Evolutionary conservation across 2,113 vertebrate species (phyloP).

Genomic region (Baryphthengus martii): DNA sequence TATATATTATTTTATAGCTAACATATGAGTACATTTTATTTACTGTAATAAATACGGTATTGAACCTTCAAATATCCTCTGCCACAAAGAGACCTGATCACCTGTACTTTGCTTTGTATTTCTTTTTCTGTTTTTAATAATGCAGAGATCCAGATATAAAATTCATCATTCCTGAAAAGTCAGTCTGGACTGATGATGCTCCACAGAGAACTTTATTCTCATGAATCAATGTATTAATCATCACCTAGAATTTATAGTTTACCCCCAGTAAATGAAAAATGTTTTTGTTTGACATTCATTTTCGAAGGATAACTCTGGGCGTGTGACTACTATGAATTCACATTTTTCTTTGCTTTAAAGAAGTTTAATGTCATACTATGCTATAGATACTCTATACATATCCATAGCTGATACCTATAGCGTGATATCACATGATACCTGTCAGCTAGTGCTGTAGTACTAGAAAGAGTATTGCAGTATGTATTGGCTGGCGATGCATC

Average conservation of each 20-base stretch:
- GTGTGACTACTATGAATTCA: not conserved
- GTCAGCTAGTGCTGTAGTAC: not conserved
- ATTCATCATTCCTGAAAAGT: not conserved
- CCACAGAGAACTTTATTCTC: not conserved
- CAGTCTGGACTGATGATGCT: not conserved
- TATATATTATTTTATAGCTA: not conserved
- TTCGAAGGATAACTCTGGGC: not conserved
- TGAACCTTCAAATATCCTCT: not conserved
- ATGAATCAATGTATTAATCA: not conserved
- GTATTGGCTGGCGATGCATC: not conserved
- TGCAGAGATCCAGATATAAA: not conserved
- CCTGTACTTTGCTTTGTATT: not conserved
- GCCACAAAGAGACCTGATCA: not conserved
- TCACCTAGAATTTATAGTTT: not conserved
- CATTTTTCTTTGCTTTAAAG: not conserved
- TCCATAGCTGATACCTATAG: no score
- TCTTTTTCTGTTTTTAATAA: not conserved
- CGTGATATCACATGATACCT: no score
- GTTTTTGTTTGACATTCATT: not conserved
- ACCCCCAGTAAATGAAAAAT: not conserved
- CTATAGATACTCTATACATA: not conserved
- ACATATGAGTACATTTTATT: not conserved
- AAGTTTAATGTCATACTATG: rapidly evolving
- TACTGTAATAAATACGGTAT: not conserved
- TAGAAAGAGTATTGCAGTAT: not conserved